Conservation (phyloP, 2,888 invertebrate genomes). For the Mythimna impura region DNA sequence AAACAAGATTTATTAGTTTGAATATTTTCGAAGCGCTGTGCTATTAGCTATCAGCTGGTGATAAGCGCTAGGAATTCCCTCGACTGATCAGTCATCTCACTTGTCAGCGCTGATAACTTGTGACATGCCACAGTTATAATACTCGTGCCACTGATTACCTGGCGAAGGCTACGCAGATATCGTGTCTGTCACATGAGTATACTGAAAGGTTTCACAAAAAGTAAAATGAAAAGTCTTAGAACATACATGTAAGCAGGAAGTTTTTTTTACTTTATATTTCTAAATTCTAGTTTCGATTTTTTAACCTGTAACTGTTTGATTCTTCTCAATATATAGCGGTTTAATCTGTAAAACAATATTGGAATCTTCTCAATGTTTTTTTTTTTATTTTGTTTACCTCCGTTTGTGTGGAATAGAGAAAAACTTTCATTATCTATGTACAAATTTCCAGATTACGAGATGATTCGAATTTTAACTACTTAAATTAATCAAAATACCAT, state of each 20-base stretch:
- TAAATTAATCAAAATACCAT: conserved; percentile 3
- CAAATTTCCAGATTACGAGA: background rate
- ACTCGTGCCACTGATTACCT: conserved; percentile 25
- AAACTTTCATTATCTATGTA: background rate
- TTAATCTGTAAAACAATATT: background rate
- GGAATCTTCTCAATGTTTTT: background rate
- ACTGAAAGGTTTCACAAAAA: background rate
- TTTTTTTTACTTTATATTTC: too few relatives aligned
- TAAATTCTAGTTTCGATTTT: too few relatives aligned
- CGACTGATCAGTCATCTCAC: conserved; percentile 44
- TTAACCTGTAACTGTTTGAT: background rate
- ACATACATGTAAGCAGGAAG: too few relatives aligned
- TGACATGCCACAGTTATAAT: conserved; percentile 3
- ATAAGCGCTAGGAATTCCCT: conserved; percentile 40
- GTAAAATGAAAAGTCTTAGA: background rate
- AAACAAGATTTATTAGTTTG: conserved; percentile 18
- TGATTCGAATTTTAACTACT: background rate
- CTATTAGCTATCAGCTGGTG: conserved; percentile 13
- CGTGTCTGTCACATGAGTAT: background rate
- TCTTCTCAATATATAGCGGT: too few relatives aligned
- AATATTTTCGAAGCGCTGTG: background rate
- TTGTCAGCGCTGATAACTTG: conserved; percentile 40
- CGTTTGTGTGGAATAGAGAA: background rate
- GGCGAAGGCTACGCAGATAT: background rate
- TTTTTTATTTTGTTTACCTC: background rate